Evolutionary conservation across 2,888 invertebrate species (phyloP).

Genomic region (Agonopterix heracliana): DNA sequence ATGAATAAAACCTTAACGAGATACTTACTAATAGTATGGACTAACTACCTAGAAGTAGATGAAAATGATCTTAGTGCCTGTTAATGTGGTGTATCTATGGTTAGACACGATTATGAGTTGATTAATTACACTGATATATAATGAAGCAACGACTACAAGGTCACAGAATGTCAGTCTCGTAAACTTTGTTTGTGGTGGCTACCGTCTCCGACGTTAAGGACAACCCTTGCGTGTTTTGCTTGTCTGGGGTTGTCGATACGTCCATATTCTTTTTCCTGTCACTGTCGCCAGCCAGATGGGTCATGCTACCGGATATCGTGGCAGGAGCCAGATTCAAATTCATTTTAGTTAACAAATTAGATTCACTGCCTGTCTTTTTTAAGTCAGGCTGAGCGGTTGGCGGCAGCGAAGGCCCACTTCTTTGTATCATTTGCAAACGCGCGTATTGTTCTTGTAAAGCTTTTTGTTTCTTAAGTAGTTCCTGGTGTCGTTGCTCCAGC

Average conservation of each 20-base stretch:
- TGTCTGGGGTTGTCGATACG: neutral
- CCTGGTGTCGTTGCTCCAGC: constrained; percentile 91
- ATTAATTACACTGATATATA: constrained; percentile 28
- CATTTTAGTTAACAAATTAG: constrained; percentile 89
- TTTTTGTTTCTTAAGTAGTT: constrained; percentile 90
- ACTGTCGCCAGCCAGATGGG: constrained; percentile 44
- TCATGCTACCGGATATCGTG: constrained; percentile 59
- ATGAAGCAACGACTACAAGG: constrained; percentile 37
- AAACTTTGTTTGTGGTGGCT: constrained; percentile 86
- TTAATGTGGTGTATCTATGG: no score
- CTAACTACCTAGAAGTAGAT: no score
- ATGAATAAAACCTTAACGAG: no score
- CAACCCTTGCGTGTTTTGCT: neutral
- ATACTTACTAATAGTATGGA: no score
- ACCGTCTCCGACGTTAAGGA: constrained; percentile 29
- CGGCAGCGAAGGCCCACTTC: constrained; percentile 81
- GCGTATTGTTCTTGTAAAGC: constrained; percentile 95
- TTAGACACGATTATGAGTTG: no score
- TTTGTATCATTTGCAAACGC: constrained; percentile 89
- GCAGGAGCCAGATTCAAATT: constrained; percentile 80
- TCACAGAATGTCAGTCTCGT: constrained; percentile 97
- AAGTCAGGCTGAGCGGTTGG: constrained; percentile 80
- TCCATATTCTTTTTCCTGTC: constrained; percentile 18
- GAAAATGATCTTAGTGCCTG: no score
- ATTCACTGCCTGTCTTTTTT: constrained; percentile 93